Conservation (phyloP, 2,113 vertebrate genomes). For the Chaetodon auriga region DNA sequence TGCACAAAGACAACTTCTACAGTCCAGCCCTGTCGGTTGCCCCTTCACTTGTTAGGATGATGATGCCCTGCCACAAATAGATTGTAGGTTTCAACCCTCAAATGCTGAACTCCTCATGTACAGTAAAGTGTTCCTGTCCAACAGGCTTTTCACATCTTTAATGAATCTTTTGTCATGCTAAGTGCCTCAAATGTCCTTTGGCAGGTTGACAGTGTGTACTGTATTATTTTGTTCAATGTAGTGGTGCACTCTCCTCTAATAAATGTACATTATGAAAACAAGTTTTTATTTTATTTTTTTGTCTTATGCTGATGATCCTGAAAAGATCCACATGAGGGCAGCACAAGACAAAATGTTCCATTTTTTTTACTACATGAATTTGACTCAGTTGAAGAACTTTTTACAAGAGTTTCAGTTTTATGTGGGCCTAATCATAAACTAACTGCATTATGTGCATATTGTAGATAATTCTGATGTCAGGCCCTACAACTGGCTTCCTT, state of each 20-base stretch:
- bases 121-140: slow-evolving; percentile 32
- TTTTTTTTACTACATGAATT: neutral
- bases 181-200: slow-evolving; percentile 80
- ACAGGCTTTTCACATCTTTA: slow-evolving; percentile 42
- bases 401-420: neutral
- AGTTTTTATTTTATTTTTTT: neutral
- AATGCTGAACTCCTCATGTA: slow-evolving; percentile 28
- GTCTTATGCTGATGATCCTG: neutral
- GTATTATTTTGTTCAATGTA: slow-evolving; percentile 67
- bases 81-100: neutral
- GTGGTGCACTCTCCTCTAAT: slow-evolving; percentile 72
- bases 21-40: neutral
- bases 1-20: too few relatives aligned
- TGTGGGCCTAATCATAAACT: neutral
- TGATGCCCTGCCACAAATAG: neutral
- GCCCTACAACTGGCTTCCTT: neutral
- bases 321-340: slow-evolving; percentile 51
- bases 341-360: neutral
- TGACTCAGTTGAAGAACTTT: neutral
- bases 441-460: neutral
- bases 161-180: slow-evolving; percentile 73
- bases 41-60: neutral
- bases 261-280: slow-evolving; percentile 76
- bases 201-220: slow-evolving; percentile 78
- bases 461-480: neutral